These are phyloP conservation scores for Zosterops lateralis DNA, from an alignment of 2,113 vertebrate genomes.

Conservation along the genomic window DNA sequence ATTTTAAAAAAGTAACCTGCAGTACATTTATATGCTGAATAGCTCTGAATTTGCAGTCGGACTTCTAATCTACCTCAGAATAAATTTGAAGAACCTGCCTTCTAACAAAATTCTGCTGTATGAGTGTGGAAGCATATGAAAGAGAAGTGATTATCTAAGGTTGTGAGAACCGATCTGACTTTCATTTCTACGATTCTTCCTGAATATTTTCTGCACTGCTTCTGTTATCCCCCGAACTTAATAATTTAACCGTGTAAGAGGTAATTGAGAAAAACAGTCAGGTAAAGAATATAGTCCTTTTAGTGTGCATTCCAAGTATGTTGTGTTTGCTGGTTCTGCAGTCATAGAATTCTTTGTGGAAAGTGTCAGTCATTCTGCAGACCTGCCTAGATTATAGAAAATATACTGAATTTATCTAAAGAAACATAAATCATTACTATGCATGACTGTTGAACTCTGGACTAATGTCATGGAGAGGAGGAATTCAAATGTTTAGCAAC, in stretches of 20 bases:
- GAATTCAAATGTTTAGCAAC: not conserved
- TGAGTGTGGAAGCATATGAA: slow-evolving; percentile 1
- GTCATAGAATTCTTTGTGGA: not conserved
- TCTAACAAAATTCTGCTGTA: not conserved
- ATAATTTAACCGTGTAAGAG: not conserved
- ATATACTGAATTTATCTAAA: not conserved
- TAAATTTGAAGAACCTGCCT: not conserved
- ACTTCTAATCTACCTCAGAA: slow-evolving; percentile 1
- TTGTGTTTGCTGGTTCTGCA: not conserved
- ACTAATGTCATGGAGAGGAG: not conserved
- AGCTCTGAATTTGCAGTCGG: slow-evolving; percentile 32
- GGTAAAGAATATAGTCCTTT: not conserved
- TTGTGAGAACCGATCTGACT: not conserved
- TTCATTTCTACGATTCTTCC: not conserved
- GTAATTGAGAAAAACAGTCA: not conserved
- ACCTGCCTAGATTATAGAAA: not conserved
- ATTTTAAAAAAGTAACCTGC: slow-evolving; percentile 27
- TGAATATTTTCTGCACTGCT: not conserved
- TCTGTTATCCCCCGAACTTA: not conserved
- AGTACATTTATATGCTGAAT: slow-evolving; percentile 14
- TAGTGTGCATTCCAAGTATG: not conserved
- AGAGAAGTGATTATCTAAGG: not conserved
- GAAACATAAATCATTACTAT: not conserved
- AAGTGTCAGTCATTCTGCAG: not conserved
- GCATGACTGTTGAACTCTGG: not conserved